Percentiles rank a stretch among this genome's conserved stretches.
Evolutionary conservation across 2,888 invertebrate species (phyloP).

Genomic region (Argyra leucocephala): DNA sequence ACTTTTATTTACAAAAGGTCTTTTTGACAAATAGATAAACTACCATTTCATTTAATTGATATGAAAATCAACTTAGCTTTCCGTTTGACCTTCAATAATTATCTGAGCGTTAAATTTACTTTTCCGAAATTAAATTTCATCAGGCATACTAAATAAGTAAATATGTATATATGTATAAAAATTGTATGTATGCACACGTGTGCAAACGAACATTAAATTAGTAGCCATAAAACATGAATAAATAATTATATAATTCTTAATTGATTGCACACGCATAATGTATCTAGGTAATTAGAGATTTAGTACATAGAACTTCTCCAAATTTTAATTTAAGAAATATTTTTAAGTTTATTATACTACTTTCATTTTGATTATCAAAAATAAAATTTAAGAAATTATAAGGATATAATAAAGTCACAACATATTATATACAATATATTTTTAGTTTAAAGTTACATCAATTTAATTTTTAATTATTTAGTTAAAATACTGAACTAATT

Average conservation of each 20-base stretch:
- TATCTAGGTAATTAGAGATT: constrained; percentile 26
- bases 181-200: neutral
- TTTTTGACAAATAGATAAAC: neutral
- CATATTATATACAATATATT: too few relatives aligned
- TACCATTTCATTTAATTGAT: neutral
- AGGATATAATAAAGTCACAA: too few relatives aligned
- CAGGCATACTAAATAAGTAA: neutral
- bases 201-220: neutral
- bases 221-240: neutral
- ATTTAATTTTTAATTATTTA: too few relatives aligned
- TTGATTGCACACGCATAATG: constrained; percentile 26
- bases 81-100: neutral
- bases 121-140: neutral
- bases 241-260: constrained; percentile 8
- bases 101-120: neutral
- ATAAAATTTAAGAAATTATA: too few relatives aligned
- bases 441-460: too few relatives aligned
- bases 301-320: too few relatives aligned
- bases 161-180: neutral
- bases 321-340: too few relatives aligned
- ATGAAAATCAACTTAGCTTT: neutral
- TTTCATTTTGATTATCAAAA: too few relatives aligned
- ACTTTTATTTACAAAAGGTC: neutral
- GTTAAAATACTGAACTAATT: too few relatives aligned
- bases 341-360: too few relatives aligned